Conservation (phyloP, 2,113 vertebrate genomes). For the Cryptomyrus ogoouensis region DNA sequence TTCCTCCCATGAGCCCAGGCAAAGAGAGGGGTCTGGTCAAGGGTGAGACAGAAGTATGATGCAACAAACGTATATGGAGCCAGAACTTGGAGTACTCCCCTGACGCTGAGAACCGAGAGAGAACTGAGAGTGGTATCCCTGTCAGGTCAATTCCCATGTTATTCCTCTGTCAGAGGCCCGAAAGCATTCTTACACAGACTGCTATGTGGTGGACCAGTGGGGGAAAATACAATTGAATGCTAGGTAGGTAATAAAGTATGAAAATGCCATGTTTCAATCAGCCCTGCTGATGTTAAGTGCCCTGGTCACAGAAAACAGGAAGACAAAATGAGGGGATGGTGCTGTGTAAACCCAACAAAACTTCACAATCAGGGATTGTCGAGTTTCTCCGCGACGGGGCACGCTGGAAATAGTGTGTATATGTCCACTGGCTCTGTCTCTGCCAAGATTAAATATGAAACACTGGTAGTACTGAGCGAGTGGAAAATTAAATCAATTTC, state of each 20-base stretch:
- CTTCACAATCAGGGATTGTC: not conserved
- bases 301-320: not conserved
- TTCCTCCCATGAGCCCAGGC: not conserved
- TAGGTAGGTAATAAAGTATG: not conserved
- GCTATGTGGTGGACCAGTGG: not conserved
- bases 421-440: constrained; percentile 37
- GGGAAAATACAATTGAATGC: not conserved
- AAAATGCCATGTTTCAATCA: not conserved
- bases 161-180: not conserved
- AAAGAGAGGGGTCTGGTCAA: constrained; percentile 33
- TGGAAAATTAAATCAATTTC: constrained; percentile 18
- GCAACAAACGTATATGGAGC: not conserved
- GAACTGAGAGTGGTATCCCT: not conserved
- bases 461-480: constrained; percentile 32
- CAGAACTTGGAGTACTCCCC: not conserved
- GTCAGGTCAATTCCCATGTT: not conserved
- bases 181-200: not conserved
- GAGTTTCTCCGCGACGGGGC: constrained; percentile 8
- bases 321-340: not conserved
- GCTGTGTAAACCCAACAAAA: not conserved
- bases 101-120: not conserved
- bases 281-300: not conserved
- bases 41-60: constrained; percentile 4
- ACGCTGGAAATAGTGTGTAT: constrained; percentile 45
- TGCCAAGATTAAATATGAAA: constrained; percentile 38